Base-by-base conservation (phyloP, 1,140 invertebrate species). In the Ceratina japonica region DNA sequence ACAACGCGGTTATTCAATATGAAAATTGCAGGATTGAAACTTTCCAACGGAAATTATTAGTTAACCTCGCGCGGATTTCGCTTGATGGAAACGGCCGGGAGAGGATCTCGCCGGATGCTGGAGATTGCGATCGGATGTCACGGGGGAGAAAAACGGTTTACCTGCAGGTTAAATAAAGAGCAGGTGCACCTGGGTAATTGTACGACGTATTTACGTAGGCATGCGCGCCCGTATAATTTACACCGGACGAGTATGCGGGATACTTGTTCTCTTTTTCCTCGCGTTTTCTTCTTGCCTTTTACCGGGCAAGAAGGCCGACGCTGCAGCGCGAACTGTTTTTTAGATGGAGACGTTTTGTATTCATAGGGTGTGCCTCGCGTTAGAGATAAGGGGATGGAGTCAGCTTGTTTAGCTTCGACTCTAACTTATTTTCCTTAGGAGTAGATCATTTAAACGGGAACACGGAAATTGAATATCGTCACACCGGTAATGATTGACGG, bases 161-260 rank as follows among this genome's bases (percentile, higher is more conserved):
- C 69, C 63, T 52, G 58, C 70, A 31, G 72, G 79, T 84, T 44
- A 84, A 84, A 80, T 84, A 84, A 83, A 70, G 83, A 84, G 69
- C 82, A 84, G 82, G 76, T 83, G 81, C 81, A 61, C 27, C 59
- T 18, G 22, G 31, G 54, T 84, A 84, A 84, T 84, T 81, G 79
- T 76, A 65, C 73, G 44, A 58, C 51, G 77, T 74, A 80, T 83
- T 83, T 80, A 83, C 61, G 76, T 58, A 72, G 77, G 66, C 51
- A 79, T 65, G 76, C 59, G 52, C n/a, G 59, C 73, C 37, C 51
- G 44, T 73, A 31, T 80, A 80, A 63, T 73, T 70, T 31, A 44
- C 63, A 22, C 62, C 24, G 61, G 59, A 64, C 68, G 69, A 63
- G 18, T 13, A 72, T 73, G 31, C 61, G 24, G 22, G 52, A 73